Evolutionary conservation across 2,888 invertebrate species (phyloP).

Genomic region (Monoplex corrugatus): DNA sequence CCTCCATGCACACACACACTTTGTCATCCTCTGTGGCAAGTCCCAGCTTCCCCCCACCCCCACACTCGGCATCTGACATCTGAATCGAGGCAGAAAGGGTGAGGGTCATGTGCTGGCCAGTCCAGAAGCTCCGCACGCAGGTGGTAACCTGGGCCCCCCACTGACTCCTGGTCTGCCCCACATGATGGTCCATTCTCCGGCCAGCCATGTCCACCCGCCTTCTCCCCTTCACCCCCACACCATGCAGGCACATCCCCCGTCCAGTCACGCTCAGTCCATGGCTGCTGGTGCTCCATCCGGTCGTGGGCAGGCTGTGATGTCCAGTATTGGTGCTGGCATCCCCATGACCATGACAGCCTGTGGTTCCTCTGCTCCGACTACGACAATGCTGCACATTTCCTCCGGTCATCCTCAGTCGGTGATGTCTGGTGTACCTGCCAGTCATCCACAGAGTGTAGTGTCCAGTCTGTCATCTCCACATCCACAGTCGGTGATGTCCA

Average conservation of each 20-base stretch:
- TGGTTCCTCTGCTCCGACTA: too few species aligned
- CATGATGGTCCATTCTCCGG: neutral
- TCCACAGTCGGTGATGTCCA: neutral
- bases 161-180: neutral
- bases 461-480: neutral
- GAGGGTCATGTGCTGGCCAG: neutral
- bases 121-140: neutral
- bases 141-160: neutral
- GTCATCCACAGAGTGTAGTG: neutral
- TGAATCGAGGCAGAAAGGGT: slow-evolving; percentile 11
- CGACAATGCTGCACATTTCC: too few species aligned
- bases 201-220: neutral
- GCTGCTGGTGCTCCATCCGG: neutral
- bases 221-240: neutral
- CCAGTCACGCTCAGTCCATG: neutral
- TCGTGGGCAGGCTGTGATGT: too few species aligned
- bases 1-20: neutral
- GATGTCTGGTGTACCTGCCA: neutral
- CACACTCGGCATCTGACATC: neutral
- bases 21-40: neutral
- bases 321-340: too few species aligned
- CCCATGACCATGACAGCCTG: too few species aligned
- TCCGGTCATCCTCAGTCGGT: slow-evolving; percentile 9
- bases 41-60: slow-evolving; percentile 14
- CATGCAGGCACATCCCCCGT: neutral